Evolutionary conservation across 1,140 invertebrate species (phyloP).

Genomic region (Eupristina koningsbergeri): DNA sequence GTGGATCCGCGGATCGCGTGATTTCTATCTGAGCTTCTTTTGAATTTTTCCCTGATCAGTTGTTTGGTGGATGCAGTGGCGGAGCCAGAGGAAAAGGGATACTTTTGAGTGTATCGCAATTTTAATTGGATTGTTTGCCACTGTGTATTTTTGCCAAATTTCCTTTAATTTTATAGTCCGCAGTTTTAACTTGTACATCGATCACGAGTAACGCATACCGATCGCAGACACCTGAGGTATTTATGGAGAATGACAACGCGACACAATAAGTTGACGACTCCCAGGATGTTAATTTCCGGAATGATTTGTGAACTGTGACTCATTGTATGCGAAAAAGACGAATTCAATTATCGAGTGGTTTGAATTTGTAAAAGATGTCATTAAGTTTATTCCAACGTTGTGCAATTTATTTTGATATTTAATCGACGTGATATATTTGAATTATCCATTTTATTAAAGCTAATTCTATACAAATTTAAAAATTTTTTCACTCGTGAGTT

Average conservation of each 20-base stretch:
- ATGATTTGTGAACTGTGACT: no score
- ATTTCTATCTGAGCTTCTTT: neutral
- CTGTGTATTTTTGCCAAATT: conserved; percentile 38
- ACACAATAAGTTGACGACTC: neutral
- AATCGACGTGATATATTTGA: neutral
- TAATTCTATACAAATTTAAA: no score
- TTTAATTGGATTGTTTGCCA: conserved; percentile 70
- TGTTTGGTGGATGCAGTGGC: neutral
- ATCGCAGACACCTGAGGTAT: neutral
- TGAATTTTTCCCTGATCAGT: neutral
- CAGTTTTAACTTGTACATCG: neutral
- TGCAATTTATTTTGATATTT: neutral
- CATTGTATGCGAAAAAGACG: no score
- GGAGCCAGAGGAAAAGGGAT: neutral
- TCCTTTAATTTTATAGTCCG: neutral
- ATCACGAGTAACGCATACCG: neutral
- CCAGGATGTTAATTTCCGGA: neutral
- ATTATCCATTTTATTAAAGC: no score
- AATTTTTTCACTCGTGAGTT: neutral
- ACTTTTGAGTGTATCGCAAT: conserved; percentile 16
- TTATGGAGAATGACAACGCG: neutral
- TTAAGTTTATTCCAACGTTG: no score
- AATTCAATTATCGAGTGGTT: no score
- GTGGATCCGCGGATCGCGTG: conserved; percentile 40
- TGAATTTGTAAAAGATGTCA: no score